Conservation (phyloP, 2,888 invertebrate genomes). For the Zaprionus obscuricornis region DNA sequence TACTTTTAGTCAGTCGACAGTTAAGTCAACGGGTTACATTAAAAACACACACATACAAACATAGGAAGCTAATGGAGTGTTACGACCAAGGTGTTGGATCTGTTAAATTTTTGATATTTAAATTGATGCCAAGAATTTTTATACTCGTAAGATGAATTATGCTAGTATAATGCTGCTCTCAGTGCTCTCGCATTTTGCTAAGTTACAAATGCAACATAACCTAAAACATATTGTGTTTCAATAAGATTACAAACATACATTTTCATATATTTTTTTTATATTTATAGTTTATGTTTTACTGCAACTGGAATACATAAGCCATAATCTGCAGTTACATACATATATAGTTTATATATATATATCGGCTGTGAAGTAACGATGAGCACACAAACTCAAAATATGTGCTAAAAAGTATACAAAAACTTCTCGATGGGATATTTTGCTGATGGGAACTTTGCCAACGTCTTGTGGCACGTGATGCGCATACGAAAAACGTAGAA, state of each 20-base stretch:
- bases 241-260: too few relatives aligned
- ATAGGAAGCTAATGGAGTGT: background rate
- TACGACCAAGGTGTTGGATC: too few relatives aligned
- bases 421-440: slow-evolving; percentile 59
- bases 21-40: background rate
- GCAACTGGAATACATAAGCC: slow-evolving; percentile 20
- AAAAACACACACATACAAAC: background rate
- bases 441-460: slow-evolving; percentile 64
- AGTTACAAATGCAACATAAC: background rate
- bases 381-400: slow-evolving; percentile 53
- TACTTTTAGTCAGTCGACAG: background rate
- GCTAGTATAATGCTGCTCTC: too few relatives aligned
- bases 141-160: too few relatives aligned
- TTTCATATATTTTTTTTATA: too few relatives aligned
- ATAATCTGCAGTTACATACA: slow-evolving; percentile 30
- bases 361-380: slow-evolving; percentile 31
- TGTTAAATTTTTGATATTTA: too few relatives aligned
- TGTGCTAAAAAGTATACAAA: slow-evolving; percentile 66
- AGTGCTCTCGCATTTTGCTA: background rate
- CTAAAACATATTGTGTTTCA: too few relatives aligned
- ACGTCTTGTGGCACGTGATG: slow-evolving; percentile 64
- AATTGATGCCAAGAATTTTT: too few relatives aligned
- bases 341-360: slow-evolving; percentile 22
- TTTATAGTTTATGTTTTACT: background rate
- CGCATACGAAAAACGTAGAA: slow-evolving; percentile 52